These are phyloP conservation scores for Lypha dubia DNA, from an alignment of 2,888 invertebrate genomes.

Conservation along the genomic window DNA sequence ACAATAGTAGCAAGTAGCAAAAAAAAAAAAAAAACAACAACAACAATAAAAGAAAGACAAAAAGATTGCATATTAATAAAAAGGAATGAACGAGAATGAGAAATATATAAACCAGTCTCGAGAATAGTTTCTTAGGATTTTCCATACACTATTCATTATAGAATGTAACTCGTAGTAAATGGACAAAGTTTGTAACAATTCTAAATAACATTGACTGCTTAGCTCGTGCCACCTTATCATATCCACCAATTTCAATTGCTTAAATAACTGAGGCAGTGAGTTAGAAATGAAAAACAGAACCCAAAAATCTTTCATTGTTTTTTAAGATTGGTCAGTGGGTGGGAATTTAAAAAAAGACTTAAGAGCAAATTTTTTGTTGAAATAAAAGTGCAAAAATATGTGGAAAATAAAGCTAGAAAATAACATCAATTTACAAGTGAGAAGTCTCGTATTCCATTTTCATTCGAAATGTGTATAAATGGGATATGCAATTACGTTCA, in stretches of 20 bases:
- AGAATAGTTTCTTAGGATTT: conserved; percentile 47
- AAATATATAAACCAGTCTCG: conserved; percentile 38
- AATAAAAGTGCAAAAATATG: not conserved
- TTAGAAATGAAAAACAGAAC: conserved; percentile 1
- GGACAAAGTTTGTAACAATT: conserved; percentile 63
- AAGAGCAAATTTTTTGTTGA: not conserved
- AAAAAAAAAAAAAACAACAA: not conserved
- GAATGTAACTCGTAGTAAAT: conserved; percentile 54
- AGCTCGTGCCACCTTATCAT: not conserved
- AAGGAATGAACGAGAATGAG: not conserved
- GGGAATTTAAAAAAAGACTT: not conserved
- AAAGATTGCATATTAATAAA: conserved; percentile 8
- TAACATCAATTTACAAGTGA: too few relatives aligned
- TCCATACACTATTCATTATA: not conserved
- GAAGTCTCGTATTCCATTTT: too few relatives aligned
- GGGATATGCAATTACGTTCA: too few relatives aligned
- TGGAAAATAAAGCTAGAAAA: too few relatives aligned
- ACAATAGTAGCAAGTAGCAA: too few relatives aligned
- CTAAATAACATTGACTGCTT: conserved; percentile 25
- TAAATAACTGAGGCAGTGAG: not conserved
- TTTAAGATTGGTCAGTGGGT: not conserved
- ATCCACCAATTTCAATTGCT: not conserved
- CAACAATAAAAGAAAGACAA: not conserved
- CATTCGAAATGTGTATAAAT: too few relatives aligned
- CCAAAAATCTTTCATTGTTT: conserved; percentile 4